Base-by-base conservation (phyloP, 2,888 invertebrate genomes). In the Dynastes maya region DNA sequence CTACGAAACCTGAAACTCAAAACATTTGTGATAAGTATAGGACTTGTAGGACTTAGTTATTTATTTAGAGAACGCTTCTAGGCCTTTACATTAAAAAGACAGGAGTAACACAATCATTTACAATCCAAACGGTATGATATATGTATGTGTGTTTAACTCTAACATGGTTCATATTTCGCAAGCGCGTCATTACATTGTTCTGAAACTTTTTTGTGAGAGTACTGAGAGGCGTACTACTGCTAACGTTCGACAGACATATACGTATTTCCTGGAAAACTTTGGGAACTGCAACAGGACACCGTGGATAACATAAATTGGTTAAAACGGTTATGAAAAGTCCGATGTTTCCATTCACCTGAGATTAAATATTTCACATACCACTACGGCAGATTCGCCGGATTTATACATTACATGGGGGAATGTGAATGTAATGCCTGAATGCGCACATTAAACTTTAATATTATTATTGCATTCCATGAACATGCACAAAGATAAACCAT, bases 341-440 rank as follows among this genome's bases (percentile, higher is more conserved):
- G 58, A 58, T 58, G 58, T 40, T 70, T 72, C 72, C 72, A 40
- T 58, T 72, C 58, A 58, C 58, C 72, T 72, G 58, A 72, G 72
- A 72, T 72, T 72, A 72, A 72, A 72, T 72, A 58, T 72, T 72
- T 72, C 72, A 58, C 58, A 72, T 72, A 37, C 40, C 58, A 11
- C 40, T 55, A 67, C 16, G 37, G 72, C 58, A 72, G 72, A 58
- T 72, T 61, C 58, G 27, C 11, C 16, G 37, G 58, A 72, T 72
- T 72, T 72, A 72, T 72, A 58, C 72, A 58, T 58, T 72, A 51
- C 22, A 51, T 11, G 22, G 58, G 40, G 45, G 58, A 72, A 72
- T 72, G 58, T 40, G 45, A 11, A 45, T 51, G 53, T 29, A 53
- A 70, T 70, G 37, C 13, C 53, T 8, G 53, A 37, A 40, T 58